Evolutionary conservation across 2,113 vertebrate genomes (phyloP), one percentile per base, ranked within the genome.

Genomic region (Sinocyclocheilus anophthalmus): DNA sequence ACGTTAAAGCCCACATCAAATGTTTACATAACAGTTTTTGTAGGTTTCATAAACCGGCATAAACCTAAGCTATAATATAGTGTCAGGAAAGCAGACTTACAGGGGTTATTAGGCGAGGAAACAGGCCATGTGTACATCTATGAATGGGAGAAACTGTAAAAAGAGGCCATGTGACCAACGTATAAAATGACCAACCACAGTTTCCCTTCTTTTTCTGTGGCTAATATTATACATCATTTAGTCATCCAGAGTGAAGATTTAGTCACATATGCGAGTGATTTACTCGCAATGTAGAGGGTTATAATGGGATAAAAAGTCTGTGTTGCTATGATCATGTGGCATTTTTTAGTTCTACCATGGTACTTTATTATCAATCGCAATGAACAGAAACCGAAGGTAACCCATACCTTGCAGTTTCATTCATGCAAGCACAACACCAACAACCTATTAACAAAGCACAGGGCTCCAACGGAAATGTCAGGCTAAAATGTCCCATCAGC

Each of bases 401-500:
- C n/a, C 6, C n/a, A 30, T 48, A 67, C 14, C 2, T 30, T 10
- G 24, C 57, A 24, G n/a, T 30, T 81, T 48, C 24, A 42, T 45
- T 26, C 48, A 65, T 24, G 2, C 18, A 81, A 61, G 33, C 77
- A n/a, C 77, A 65, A 16, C n/a, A 48, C 57, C 42, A 26, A 11
- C 55, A 24, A 12, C 1, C 30, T 57, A 22, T 42, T 63, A 61
- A 80, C 33, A 65, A 39, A 45, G 78, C 57, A 63, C 0, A 0
- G 8, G 22, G 13, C 37, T 65, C 14, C 79, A 48, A 48, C 2
- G 2, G 39, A 39, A 81, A 20, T 67, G 48, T 81, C 59, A 11
- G n/a, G 39, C 65, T 70, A 16, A 63, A 50, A 79, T 78, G 50
- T 53, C 72, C 76, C 77, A 77, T 75, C 10, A 42, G 5, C 24